Percentiles rank a stretch among this genome's conserved stretches.
Conservation (phyloP, 2,888 invertebrate species). For the Patella depressa region DNA sequence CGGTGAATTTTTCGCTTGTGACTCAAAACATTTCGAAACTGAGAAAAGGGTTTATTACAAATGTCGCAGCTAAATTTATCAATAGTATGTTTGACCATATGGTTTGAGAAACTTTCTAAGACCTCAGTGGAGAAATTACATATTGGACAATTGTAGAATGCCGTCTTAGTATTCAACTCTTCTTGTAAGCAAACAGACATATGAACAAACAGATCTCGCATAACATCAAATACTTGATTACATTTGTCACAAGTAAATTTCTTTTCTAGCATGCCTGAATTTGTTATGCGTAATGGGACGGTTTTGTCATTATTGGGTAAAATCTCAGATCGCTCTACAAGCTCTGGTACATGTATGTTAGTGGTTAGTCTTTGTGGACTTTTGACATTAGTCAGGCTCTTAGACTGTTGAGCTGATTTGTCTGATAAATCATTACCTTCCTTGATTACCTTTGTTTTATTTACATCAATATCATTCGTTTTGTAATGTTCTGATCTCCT, state of each 20-base stretch:
- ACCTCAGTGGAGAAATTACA: conserved; percentile 36
- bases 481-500: background rate
- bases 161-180: background rate
- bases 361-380: background rate
- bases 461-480: background rate
- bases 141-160: conserved; percentile 32
- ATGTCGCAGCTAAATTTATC: conserved; percentile 40
- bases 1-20: conserved; percentile 37
- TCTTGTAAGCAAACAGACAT: background rate
- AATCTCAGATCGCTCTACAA: background rate
- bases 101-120: conserved; percentile 37
- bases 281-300: no score
- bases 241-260: background rate
- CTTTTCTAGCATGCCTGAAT: background rate
- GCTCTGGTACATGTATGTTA: background rate
- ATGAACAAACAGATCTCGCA: conserved; percentile 1
- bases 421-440: background rate
- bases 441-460: background rate
- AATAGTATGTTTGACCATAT: conserved; percentile 35
- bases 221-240: background rate
- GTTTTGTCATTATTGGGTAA: no score
- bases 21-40: conserved; percentile 38
- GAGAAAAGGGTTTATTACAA: conserved; percentile 45
- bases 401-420: background rate
- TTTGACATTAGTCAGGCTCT: background rate